Percentiles rank a stretch among this genome's conserved stretches.
Conservation (phyloP, 2,797 vertebrate genomes). For the Rhadinocentrus ornatus region DNA sequence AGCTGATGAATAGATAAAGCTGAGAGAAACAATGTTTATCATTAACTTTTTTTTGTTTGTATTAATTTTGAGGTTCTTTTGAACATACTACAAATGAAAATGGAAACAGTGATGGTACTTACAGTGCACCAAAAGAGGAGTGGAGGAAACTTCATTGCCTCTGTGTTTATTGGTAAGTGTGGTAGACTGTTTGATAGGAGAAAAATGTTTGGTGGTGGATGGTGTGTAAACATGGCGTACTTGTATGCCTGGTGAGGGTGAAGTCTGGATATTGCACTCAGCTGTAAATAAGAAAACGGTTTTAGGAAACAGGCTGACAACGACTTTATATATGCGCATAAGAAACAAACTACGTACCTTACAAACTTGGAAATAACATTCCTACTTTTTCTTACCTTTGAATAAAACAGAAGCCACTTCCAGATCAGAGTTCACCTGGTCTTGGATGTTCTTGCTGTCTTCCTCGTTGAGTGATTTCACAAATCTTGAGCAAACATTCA, state of each 20-base stretch:
- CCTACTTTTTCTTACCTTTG: constrained; percentile 85
- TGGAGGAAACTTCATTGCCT: constrained; percentile 97
- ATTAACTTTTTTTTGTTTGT: neutral
- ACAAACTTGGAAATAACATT: neutral
- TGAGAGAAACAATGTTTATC: constrained; percentile 52
- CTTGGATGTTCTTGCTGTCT: constrained; percentile 99
- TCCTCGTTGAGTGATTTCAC: constrained; percentile 98
- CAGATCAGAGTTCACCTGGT: constrained; percentile 98
- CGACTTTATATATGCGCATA: neutral
- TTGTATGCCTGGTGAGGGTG: constrained; percentile 96
- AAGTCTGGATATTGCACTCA: constrained; percentile 98
- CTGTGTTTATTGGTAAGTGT: constrained; percentile 98
- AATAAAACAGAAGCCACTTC: constrained; percentile 98
- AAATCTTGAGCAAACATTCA: constrained; percentile 98
- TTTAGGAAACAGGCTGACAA: neutral
- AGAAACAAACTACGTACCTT: neutral
- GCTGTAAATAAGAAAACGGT: constrained; percentile 77
- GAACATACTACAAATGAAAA: neutral
- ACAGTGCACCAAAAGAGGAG: constrained; percentile 96
- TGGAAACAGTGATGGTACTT: constrained; percentile 67
- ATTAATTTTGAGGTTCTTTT: neutral
- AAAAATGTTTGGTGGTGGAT: constrained; percentile 98
- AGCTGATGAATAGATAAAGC: constrained; percentile 97
- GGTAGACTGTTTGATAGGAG: constrained; percentile 98
- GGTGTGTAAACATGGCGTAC: constrained; percentile 98